Evolutionary conservation across 2,888 invertebrate species (phyloP), one percentile per base, ranked within the genome.

Genomic region (Hypselothyrea guttata): DNA sequence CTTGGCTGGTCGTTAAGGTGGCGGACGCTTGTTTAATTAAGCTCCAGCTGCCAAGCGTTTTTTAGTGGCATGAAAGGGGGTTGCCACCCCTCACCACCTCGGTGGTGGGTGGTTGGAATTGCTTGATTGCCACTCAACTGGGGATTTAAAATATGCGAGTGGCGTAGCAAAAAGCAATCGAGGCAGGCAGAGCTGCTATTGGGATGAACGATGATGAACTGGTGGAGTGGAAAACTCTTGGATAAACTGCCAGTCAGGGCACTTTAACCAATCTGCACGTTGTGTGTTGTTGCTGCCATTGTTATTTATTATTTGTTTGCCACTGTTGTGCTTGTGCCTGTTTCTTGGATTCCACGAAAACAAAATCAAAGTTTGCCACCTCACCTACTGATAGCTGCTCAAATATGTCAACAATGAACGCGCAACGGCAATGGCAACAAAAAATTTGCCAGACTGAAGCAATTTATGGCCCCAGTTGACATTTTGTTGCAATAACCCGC

Each of bases 91-190:
- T n/a, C n/a, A n/a, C n/a, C n/a, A n/a, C n/a, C n/a, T n/a, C n/a
- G 55, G 41, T 38, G 54, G 41, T 22, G 18, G 22, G 40, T 38
- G 47, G 38, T 18, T 40, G 41, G 44, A 9, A 44, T 30, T 64
- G 71, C 64, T 81, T 78, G 78, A 78, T 78, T 78, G 78, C 77
- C 84, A 78, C 82, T 81, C 78, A 78, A 77, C 82, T 81, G 62
- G 78, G 78, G 84, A 78, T 81, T 78, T 78, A 77, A 78, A 78
- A 81, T 84, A 78, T 78, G 84, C 78, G 78, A 71, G 84, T 64
- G 78, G 77, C 82, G 84, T 78, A 77, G 81, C 62, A 66, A 57
- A 69, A 73, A 74, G 81, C 76, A 81, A 77, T 84, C 82, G 67
- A 77, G 53, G 54, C 79, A 63, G 15, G 33, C 13, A 47, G 38